Percentiles rank a stretch among this genome's conserved stretches.
Evolutionary conservation across 2,888 invertebrate genomes (phyloP).

Genomic region (Drepanosiphum platanoidis): DNA sequence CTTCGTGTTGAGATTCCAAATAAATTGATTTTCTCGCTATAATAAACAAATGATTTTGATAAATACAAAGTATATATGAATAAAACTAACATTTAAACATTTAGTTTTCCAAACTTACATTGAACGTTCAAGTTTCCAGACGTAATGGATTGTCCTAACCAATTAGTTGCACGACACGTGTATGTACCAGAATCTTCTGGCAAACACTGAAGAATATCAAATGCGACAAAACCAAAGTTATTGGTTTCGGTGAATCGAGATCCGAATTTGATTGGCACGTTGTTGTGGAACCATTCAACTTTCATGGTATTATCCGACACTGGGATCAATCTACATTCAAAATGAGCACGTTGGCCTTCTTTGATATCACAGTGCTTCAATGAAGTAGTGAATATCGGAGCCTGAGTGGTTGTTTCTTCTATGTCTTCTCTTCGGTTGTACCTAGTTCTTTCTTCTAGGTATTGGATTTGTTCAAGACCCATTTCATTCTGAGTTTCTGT

Average conservation of each 20-base stretch:
- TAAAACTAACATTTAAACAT: background rate
- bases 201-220: constrained; percentile 94
- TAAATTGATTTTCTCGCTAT: constrained; percentile 82
- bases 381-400: constrained; percentile 92
- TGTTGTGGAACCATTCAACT: constrained; percentile 96
- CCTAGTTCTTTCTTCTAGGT: constrained; percentile 84
- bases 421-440: constrained; percentile 79
- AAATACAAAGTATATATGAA: background rate
- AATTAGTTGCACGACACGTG: constrained; percentile 91
- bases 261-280: constrained; percentile 87
- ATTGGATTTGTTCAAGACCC: constrained; percentile 88
- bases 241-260: constrained; percentile 95
- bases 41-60: constrained; percentile 56
- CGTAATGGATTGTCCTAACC: constrained; percentile 91
- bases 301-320: constrained; percentile 93
- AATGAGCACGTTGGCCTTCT: constrained; percentile 94
- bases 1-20: constrained; percentile 87
- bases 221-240: constrained; percentile 96
- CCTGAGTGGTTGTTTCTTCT: constrained; percentile 88
- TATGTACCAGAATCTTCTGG: constrained; percentile 97
- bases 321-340: constrained; percentile 92
- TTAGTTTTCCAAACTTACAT: constrained; percentile 69
- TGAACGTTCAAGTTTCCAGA: constrained; percentile 87
- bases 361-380: constrained; percentile 91
- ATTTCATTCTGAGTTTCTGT: constrained; percentile 88